Percentiles rank a stretch among this genome's conserved stretches.
phyloP scores from a whole-genome alignment of 1,140 invertebrate genomes.

The Papilio polyxenes region DNA sequence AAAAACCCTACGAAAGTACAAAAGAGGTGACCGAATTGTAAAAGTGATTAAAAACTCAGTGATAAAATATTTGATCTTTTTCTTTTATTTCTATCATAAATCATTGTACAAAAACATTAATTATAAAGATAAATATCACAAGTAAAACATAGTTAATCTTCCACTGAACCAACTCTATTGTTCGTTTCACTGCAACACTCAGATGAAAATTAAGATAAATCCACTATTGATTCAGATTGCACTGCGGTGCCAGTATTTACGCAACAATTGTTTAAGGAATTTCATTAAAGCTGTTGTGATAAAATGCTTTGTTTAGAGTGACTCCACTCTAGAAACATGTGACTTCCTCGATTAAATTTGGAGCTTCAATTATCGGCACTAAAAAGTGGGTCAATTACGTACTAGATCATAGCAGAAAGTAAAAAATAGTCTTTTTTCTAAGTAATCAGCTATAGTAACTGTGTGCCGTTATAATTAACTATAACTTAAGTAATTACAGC shows the following conservation, averaged over 20 bases:
- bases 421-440: not conserved
- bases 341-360: not conserved
- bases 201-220: conserved; percentile 27
- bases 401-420: not conserved
- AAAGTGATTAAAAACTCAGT: not conserved
- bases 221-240: conserved; percentile 4
- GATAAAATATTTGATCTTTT: not conserved
- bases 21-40: too few relatives aligned
- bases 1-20: not conserved
- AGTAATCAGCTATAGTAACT: not conserved
- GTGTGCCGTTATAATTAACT: not conserved
- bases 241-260: not conserved
- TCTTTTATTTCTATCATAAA: not conserved
- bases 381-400: not conserved
- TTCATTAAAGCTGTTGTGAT: conserved; percentile 1
- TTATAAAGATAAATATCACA: conserved; percentile 16
- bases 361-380: not conserved
- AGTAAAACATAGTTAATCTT: conserved; percentile 35
- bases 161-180: conserved; percentile 28
- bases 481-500: not conserved
- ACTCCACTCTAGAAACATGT: not conserved
- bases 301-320: not conserved
- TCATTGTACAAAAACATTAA: conserved; percentile 20
- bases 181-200: conserved; percentile 25
- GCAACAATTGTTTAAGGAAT: not conserved